Base-by-base conservation (phyloP, 2,797 vertebrate genomes). In the Ptychobarbus kaznakovi region DNA sequence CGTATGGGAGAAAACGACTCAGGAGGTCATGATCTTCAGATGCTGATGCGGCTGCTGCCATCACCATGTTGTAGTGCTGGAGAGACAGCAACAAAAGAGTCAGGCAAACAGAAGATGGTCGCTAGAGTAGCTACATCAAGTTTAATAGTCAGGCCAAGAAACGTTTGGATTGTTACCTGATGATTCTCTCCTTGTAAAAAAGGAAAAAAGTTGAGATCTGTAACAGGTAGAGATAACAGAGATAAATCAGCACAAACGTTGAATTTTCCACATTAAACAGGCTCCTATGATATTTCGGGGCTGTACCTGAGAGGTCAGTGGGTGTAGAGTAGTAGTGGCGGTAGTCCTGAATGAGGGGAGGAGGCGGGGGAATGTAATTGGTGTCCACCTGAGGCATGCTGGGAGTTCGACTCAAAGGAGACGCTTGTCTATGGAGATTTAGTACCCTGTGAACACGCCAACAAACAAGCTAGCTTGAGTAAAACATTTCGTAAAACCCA, bases 151-250 rank as follows among this genome's bases (percentile, higher is more conserved):
- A 46, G 38, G 7, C 4, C 13, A 18, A 66, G 28, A 53, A 20
- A 65, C 13, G 35, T 38, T 61, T 51, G 2, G 22, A n/a, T n/a
- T 42, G 95, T 85, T 94, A 99, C 98, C 97, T 99, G 98, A 96
- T 98, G 98, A 97, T 98, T 99, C 95, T 99, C 98, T 90, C 97
- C 97, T 96, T 98, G 98, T 91, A 99, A 95, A 92, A 99, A 99
- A 90, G 98, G 97, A 93, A 99, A 99, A 95, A 99, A 98, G 94
- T 98, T 98, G 94, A 99, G 93, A 92, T 98, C 98, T 99, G 95
- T n/a, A 86, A 90, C 91, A 82, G 35, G 91, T 80, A 93, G 91
- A 83, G 38, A 90, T 80, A 93, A 86, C 61, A 81, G 6, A 58
- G 28, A 44, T 16, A 84, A 89, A 53, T 84, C 5, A 49, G 38